Percentiles rank a stretch among this genome's conserved stretches.
Conservation (phyloP, 2,113 vertebrate genomes). For the Miniopterus natalensis region DNA sequence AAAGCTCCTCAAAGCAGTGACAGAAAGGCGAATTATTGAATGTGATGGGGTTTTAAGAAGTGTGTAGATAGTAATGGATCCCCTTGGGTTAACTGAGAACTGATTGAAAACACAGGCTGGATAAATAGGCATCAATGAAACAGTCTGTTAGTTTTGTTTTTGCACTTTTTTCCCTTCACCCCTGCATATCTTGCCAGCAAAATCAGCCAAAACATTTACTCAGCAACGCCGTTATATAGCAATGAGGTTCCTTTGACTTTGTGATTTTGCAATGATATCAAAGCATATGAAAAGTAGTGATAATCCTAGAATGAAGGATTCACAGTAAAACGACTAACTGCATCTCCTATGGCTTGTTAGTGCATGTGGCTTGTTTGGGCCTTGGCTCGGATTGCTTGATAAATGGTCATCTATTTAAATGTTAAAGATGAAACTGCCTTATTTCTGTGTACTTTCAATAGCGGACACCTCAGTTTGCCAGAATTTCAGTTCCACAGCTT, state of each 20-base stretch:
- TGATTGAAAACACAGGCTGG: constrained; percentile 28
- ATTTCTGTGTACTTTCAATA: background rate
- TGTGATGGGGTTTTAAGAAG: background rate
- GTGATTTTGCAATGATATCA: background rate
- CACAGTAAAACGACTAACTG: background rate
- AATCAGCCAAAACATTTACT: constrained; percentile 5
- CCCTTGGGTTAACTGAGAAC: constrained; percentile 33
- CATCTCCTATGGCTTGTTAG: background rate
- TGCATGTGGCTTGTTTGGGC: background rate
- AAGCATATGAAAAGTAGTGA: background rate
- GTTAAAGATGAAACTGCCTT: background rate
- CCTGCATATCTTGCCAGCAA: background rate
- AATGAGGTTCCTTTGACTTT: background rate
- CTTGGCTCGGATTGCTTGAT: background rate
- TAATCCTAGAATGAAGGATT: background rate
- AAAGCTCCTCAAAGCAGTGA: constrained; percentile 39
- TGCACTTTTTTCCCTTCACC: background rate
- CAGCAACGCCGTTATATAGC: background rate
- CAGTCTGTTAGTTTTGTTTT: constrained; percentile 1
- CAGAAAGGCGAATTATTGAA: constrained; percentile 52
- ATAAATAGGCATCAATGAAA: constrained; percentile 19
- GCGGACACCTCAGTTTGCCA: background rate
- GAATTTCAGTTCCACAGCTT: background rate
- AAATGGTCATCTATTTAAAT: background rate
- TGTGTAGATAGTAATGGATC: background rate